Base-by-base conservation (phyloP, 1,140 invertebrate genomes). In the Nasonia giraulti region DNA sequence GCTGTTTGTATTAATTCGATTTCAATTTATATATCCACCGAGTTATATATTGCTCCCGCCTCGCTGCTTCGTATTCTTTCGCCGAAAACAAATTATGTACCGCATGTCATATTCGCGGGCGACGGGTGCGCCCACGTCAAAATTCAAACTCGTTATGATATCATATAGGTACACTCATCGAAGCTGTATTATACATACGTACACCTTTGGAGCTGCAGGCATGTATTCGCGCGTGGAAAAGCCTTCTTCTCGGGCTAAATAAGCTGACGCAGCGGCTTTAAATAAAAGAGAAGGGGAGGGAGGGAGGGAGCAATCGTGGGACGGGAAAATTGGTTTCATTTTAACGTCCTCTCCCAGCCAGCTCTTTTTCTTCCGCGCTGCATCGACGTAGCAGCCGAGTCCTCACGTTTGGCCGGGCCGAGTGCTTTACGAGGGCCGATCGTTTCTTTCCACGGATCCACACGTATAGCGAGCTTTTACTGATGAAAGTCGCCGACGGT, bases 291-390 rank as follows among this genome's bases (percentile, higher is more conserved):
- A 37, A 20, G n/a, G n/a, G 20, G 37, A 80, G n/a, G 33, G 33
- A 37, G 33, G 33, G 33, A 2, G 27, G 27, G 27, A 8, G 37
- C 1, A 47, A 7, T 75, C 33, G 27, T 50, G n/a, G 80, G 44
- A 23, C n/a, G 76, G 20, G 23, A 62, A 82, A 75, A 82, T 82
- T 82, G 31, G 80, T 82, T 82, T 82, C 71, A 66, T 82, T 82
- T 75, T 75, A 82, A 82, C 71, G 44, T 82, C 27, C 31, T 74
- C 27, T 62, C 7, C 47, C 73, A 6, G 27, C 66, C 12, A 50
- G 55, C 20, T 62, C 55, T 31, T 33, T 31, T 71, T 71, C 69
- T 71, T 71, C 11, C 8, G 11, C 69, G 27, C 69, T 33, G 23
- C 69, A 27, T 71, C 69, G 23, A 71, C 69, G 69, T 50, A 50